These are phyloP conservation scores for Centruroides vittatus DNA, from an alignment of 1,140 invertebrate genomes.

Conservation along the genomic window DNA sequence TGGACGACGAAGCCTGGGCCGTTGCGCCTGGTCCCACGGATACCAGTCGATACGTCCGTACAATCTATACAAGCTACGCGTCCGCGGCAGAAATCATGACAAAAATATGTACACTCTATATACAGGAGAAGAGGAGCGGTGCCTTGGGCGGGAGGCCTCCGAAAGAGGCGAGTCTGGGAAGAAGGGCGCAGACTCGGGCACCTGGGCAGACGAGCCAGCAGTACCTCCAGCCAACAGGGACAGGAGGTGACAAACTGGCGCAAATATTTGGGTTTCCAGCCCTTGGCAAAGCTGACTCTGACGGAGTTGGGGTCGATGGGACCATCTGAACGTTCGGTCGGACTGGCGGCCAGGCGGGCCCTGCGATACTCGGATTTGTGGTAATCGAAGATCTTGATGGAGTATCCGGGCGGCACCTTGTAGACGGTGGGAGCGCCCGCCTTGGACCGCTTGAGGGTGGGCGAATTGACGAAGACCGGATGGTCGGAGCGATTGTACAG, in stretches of 20 bases:
- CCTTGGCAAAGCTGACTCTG: constrained; percentile 78
- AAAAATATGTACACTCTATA: no score
- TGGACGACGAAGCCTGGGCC: neutral
- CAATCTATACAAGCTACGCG: no score
- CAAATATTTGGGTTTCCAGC: constrained; percentile 74
- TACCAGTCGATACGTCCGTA: no score
- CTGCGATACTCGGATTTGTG: constrained; percentile 25
- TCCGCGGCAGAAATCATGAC: no score
- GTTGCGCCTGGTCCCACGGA: no score
- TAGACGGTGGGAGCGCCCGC: constrained; percentile 50
- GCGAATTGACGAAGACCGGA: constrained; percentile 76
- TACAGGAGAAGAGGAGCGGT: no score
- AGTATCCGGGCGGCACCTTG: constrained; percentile 63
- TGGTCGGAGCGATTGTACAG: constrained; percentile 69
- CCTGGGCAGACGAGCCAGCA: neutral
- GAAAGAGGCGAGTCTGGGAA: no score
- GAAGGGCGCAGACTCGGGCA: no score
- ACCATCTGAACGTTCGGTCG: constrained; percentile 27
- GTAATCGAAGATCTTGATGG: constrained; percentile 66
- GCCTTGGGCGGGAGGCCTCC: no score
- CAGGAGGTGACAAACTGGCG: constrained; percentile 70
- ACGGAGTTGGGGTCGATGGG: constrained; percentile 71
- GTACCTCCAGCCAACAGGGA: constrained; percentile 78
- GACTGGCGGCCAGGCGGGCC: constrained; percentile 17
- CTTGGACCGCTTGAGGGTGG: constrained; percentile 55